Evolutionary conservation across 1,140 invertebrate genomes (phyloP), one percentile per base, ranked within the genome.

Genomic region (Aphis craccivora): DNA sequence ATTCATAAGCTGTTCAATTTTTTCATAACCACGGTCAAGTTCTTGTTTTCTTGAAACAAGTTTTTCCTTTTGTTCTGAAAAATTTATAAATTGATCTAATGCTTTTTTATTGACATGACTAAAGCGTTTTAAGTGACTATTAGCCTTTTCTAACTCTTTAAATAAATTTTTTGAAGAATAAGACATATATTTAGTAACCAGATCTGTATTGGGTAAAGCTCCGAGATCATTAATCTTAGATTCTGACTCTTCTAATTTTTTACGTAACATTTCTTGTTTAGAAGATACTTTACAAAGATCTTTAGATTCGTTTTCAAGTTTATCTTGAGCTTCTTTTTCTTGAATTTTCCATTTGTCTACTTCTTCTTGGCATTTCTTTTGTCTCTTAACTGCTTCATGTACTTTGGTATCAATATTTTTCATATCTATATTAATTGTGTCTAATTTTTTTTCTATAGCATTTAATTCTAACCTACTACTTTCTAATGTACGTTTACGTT

Each of bases 51-150:
- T 96, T 95, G 98, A 98, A 93, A 99, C 98, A 1, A 99, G 95
- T 95, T 99, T 99, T 95, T 99, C 99, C 96, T 98, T 99, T 95
- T 99, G 99, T 95, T 99, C 99, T 0, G 99, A 99, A 95, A 99
- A 99, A 94, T 98, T 99, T 94, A 99, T 97, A 95, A 99, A 99
- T 95, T 99, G 99, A 95, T 99, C 99, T 94, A 99, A 96, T 40
- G 99, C 99, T 95, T 99, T 99, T 95, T 99, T 99, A 95, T 99
- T 99, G 0, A 99, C 99, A 95, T 99, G 99, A 94, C 98, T 99
- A 95, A 99, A 99, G 95, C 99, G 99, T 95, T 99, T 99, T 45
- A 99, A 95, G 95, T 99, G 98, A 95, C 98, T 97, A 95, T 99
- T 99, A n/a, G 98, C 98, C 95, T 99, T 98, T 95, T 99, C 99